These are phyloP conservation scores for Deilephila porcellus DNA, from an alignment of 2,888 invertebrate species.

Conservation along the genomic window DNA sequence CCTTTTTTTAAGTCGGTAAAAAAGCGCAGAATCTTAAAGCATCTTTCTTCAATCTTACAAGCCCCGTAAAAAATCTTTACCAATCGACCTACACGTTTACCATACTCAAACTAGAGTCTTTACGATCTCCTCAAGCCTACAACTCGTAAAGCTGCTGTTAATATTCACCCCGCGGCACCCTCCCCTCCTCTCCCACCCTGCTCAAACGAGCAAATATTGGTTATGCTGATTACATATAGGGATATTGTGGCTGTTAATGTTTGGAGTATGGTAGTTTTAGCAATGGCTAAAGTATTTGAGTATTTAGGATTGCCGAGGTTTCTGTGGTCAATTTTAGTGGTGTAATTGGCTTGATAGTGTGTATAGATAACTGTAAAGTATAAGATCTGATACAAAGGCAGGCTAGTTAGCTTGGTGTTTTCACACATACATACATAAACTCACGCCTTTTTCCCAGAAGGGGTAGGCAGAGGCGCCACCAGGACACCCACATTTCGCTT, in stretches of 20 bases:
- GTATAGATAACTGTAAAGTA: too few relatives aligned
- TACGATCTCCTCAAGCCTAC: constrained; percentile 11
- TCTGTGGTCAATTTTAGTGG: too few relatives aligned
- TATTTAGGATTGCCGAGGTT: too few relatives aligned
- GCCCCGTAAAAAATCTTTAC: neutral
- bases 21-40: too few relatives aligned
- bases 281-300: too few relatives aligned
- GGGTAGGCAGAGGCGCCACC: too few relatives aligned
- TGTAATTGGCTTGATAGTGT: too few relatives aligned
- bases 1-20: neutral
- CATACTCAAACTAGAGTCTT: neutral
- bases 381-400: too few relatives aligned
- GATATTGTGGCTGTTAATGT: neutral
- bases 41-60: neutral
- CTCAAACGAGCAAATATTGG: constrained; percentile 32
- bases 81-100: constrained; percentile 3
- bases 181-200: neutral
- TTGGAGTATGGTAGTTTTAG: neutral
- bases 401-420: too few relatives aligned
- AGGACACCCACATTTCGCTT: too few relatives aligned
- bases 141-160: constrained; percentile 24
- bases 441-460: too few relatives aligned
- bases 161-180: constrained; percentile 1
- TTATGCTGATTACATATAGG: constrained; percentile 17
- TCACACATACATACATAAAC: too few relatives aligned